Conservation (phyloP, 2,888 invertebrate genomes). For the Nesidiocoris tenuis region DNA sequence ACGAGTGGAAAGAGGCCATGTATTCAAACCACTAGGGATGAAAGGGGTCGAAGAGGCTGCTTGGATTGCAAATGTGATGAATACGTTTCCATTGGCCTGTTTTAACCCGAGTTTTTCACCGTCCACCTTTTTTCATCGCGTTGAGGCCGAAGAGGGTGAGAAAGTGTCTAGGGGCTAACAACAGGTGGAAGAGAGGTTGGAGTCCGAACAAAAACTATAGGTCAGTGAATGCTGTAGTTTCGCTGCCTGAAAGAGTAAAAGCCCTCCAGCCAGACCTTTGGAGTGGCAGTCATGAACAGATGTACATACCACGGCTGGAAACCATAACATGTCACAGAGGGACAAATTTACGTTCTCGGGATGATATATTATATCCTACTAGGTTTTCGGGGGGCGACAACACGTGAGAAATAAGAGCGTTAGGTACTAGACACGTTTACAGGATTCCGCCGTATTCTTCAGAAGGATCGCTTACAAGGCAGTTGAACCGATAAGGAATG, state of each 20-base stretch:
- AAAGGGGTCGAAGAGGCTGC: constrained; percentile 7
- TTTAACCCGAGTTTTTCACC: background rate
- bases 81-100: constrained; percentile 22
- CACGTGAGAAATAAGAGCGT: background rate
- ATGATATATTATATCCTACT: background rate
- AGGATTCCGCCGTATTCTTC: no score
- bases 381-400: background rate
- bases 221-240: constrained; percentile 5
- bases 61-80: constrained; percentile 22
- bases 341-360: background rate
- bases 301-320: background rate
- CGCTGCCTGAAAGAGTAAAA: background rate
- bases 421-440: no score
- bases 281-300: background rate
- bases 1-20: background rate
- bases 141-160: background rate
- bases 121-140: constrained; percentile 7
- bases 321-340: background rate
- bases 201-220: constrained; percentile 18
- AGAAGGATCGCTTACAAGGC: no score
- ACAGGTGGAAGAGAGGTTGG: constrained; percentile 13
- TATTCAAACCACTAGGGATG: constrained; percentile 11
- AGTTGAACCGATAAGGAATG: no score
- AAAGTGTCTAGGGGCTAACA: constrained; percentile 12
- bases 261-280: background rate